Evolutionary conservation across 2,888 invertebrate species (phyloP).

Genomic region (Parapristionchus giblindavisi): DNA sequence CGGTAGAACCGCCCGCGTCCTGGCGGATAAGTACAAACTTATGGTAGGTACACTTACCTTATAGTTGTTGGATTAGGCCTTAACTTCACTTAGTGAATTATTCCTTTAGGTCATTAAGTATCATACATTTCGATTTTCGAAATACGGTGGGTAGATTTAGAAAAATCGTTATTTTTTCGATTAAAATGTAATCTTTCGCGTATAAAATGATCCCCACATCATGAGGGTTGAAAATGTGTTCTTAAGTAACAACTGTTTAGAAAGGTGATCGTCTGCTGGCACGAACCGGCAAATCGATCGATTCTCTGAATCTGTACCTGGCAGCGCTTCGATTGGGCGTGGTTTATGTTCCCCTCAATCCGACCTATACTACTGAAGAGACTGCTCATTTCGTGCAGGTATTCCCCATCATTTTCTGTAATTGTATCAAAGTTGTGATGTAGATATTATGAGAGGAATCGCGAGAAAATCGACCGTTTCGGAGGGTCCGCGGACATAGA

Average conservation of each 20-base stretch:
- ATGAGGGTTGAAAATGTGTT: background rate
- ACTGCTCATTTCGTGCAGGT: constrained; percentile 67
- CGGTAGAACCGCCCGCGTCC: constrained; percentile 59
- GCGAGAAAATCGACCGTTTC: too few relatives aligned
- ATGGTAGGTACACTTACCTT: constrained; percentile 48
- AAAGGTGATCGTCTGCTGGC: constrained; percentile 68
- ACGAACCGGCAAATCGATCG: constrained; percentile 60
- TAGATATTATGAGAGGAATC: background rate
- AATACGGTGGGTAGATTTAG: constrained; percentile 1
- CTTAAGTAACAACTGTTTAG: constrained; percentile 41
- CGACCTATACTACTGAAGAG: constrained; percentile 66
- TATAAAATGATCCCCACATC: too few relatives aligned
- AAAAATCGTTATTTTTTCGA: too few relatives aligned
- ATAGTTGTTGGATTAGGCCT: too few relatives aligned
- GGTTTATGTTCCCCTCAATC: constrained; percentile 66
- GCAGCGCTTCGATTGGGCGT: constrained; percentile 66
- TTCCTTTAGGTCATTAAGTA: too few relatives aligned
- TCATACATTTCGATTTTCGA: too few relatives aligned
- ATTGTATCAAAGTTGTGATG: background rate
- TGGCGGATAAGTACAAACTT: constrained; percentile 57
- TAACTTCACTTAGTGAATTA: too few relatives aligned
- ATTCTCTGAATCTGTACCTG: constrained; percentile 65
- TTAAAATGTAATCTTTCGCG: too few relatives aligned
- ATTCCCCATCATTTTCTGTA: too few relatives aligned
- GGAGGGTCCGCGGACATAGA: too few relatives aligned